These are phyloP conservation scores for Mya arenaria DNA, from an alignment of 1,140 invertebrate species.

Conservation along the genomic window DNA sequence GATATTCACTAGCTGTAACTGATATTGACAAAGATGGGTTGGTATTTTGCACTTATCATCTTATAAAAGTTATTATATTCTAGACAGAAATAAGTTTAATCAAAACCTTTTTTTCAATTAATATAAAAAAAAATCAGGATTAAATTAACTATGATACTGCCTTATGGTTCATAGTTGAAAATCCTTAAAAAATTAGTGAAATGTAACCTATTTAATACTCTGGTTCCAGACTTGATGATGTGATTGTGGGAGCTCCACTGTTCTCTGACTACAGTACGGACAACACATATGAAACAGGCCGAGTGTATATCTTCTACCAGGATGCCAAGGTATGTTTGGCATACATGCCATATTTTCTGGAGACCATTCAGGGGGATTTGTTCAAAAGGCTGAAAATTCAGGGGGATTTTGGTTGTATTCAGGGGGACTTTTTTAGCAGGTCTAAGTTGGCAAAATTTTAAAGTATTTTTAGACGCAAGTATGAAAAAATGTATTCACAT, in stretches of 20 bases:
- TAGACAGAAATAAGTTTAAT: neutral
- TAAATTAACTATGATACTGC: neutral
- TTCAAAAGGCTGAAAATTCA: no score
- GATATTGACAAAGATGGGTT: constrained; percentile 96
- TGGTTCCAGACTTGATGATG: constrained; percentile 87
- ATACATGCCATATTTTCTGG: no score
- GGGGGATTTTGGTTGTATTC: no score
- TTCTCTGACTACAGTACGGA: constrained; percentile 85
- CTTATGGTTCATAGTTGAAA: neutral
- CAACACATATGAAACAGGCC: constrained; percentile 74
- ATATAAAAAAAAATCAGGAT: neutral
- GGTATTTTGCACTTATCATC: no score
- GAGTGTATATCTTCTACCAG: constrained; percentile 80
- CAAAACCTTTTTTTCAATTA: neutral
- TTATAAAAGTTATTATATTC: neutral
- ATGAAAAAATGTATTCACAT: no score
- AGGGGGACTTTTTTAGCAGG: no score
- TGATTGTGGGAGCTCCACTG: constrained; percentile 97
- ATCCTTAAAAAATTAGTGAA: no score
- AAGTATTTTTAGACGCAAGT: no score
- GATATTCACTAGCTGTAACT: constrained; percentile 91
- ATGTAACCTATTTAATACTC: no score
- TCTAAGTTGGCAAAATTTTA: no score
- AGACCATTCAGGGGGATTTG: no score
- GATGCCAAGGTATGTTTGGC: no score